Evolutionary conservation across 2,888 invertebrate genomes (phyloP), one percentile per base, ranked within the genome.

Genomic region (Stramonita haemastoma): DNA sequence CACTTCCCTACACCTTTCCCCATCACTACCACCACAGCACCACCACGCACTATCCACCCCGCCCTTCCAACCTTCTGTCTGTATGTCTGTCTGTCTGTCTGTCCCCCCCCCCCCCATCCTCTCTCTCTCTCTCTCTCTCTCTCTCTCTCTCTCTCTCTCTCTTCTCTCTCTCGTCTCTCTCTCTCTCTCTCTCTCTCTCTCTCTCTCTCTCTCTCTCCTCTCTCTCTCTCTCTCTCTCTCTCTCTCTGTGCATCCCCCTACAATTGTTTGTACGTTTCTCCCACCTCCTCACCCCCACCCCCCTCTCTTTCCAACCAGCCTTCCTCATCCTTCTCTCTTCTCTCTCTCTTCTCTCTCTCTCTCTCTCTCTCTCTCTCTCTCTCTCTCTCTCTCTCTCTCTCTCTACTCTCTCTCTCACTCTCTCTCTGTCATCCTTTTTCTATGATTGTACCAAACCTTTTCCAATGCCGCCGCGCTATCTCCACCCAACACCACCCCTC

Each of bases 121-220:
- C 29, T 79, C 79, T 79, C 79, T 79, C 79, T 79, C 19, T 79
- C 79, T 79, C 79, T 79, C 19, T 79, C 79, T 79, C 79, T 79
- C 32, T 79, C 79, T 79, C 79, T 79, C 79, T 79, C 32, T 79
- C 79, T 79, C 79, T 79, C 32, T 79, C 79, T 32, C 79, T 79
- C 32, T 79, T 32, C 32, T 26, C 1, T 32, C 32, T 26, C 32
- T 17, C 32, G 32, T 79, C 79, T 79, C 79, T 34, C 19, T 34
- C 81, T 81, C 81, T 81, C 81, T 81, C 81, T 81, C 34, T 81
- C 81, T 81, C 81, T 81, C 34, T 81, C 81, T 34, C 73, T 5
- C 22, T n/a, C 26, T n/a, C 73, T 77, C n/a, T n/a, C 26, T n/a
- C n/a, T 22, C 34, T 81, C 81, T 81, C 81, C 36, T 36, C 0